phyloP scores from a whole-genome alignment of 2,888 invertebrate genomes.

The Noctuana brunneofusca region DNA sequence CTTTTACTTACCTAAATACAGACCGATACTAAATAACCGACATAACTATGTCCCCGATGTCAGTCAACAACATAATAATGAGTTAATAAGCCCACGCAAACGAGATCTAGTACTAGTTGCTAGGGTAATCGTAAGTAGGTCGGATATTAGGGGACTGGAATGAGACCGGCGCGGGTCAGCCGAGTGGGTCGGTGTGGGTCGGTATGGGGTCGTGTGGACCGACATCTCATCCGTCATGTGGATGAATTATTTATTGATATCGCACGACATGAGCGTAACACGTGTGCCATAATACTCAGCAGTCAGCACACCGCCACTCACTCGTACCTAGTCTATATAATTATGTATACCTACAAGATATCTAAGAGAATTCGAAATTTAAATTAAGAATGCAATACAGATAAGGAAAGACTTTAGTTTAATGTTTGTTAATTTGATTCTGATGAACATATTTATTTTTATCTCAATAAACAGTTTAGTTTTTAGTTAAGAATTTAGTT shows the following conservation, averaged over 20 bases:
- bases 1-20: no score
- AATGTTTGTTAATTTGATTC: no score
- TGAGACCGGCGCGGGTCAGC: slow-evolving; percentile 51
- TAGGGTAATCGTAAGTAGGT: slow-evolving; percentile 58
- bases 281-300: slow-evolving; percentile 39
- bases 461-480: no score
- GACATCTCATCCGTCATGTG: slow-evolving; percentile 53
- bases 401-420: no score
- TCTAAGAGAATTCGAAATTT: slow-evolving; percentile 26
- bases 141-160: slow-evolving; percentile 74
- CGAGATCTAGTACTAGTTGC: slow-evolving; percentile 20
- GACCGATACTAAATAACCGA: neutral
- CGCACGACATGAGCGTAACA: slow-evolving; percentile 39
- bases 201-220: slow-evolving; percentile 43
- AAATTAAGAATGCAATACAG: neutral
- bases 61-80: slow-evolving; percentile 37
- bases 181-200: slow-evolving; percentile 60
- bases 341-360: slow-evolving; percentile 13
- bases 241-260: slow-evolving; percentile 61
- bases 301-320: slow-evolving; percentile 6
- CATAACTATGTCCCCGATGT: neutral
- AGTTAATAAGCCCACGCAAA: slow-evolving; percentile 43
- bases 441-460: no score
- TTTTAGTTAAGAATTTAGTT: no score
- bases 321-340: slow-evolving; percentile 21